These are phyloP conservation scores for Capra hircus DNA, from an alignment of 2,113 vertebrate species.

Conservation along the genomic window DNA sequence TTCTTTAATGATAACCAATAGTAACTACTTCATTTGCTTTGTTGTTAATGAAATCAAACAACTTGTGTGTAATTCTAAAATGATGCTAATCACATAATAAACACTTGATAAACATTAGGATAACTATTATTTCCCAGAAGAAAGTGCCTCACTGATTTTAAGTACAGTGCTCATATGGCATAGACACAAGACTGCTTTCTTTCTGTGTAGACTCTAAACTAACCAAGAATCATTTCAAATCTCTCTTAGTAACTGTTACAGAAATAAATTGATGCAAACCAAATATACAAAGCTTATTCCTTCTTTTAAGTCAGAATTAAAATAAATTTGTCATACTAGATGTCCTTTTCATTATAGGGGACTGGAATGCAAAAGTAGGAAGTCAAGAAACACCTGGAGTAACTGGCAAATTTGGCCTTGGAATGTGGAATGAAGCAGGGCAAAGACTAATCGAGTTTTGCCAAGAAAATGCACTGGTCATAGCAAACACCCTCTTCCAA, in stretches of 20 bases:
- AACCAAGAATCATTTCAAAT: background rate
- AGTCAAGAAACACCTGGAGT: no score
- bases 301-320: background rate
- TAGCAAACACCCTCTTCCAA: no score
- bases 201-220: background rate
- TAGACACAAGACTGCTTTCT: background rate
- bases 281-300: background rate
- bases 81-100: background rate
- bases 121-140: background rate
- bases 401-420: no score
- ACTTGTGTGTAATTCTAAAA: background rate
- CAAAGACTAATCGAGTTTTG: no score
- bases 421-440: no score
- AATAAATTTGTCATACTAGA: background rate
- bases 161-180: rapidly evolving
- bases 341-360: no score
- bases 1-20: background rate
- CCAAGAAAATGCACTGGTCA: no score
- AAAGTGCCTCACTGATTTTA: background rate
- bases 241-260: background rate
- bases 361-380: no score
- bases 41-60: background rate
- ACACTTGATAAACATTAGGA: background rate
- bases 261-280: background rate
- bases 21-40: background rate